phyloP scores from a whole-genome alignment of 2,113 vertebrate genomes.

The Ploceus nigricollis region DNA sequence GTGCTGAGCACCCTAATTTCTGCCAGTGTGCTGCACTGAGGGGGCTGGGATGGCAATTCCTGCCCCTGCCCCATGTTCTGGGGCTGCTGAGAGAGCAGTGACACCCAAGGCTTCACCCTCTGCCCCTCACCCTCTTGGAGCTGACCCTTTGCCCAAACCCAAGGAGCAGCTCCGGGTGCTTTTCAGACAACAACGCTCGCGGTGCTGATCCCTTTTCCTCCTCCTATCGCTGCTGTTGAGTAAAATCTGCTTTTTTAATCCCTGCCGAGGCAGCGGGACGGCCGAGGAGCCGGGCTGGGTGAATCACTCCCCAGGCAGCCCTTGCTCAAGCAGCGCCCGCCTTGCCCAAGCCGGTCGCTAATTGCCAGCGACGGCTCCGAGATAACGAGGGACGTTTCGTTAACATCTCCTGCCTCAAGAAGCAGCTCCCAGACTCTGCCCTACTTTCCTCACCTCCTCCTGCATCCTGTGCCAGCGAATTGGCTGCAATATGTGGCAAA shows the following conservation, averaged over 20 bases:
- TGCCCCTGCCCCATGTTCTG: fast-evolving
- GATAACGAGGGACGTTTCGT: not conserved
- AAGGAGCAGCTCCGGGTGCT: not conserved
- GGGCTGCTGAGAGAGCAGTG: not conserved
- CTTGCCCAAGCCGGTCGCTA: not conserved
- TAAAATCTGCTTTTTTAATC: not conserved
- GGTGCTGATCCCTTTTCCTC: not conserved
- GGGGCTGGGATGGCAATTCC: not conserved
- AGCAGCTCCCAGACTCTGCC: constrained; percentile 36
- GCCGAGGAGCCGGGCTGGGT: not conserved
- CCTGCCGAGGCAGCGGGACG: not conserved
- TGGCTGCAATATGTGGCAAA: not conserved
- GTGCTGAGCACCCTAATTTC: not conserved
- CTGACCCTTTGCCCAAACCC: not conserved
- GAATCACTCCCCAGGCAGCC: constrained; percentile 15
- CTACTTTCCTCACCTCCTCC: constrained; percentile 25
- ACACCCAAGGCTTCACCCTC: not conserved
- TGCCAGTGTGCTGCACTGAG: fast-evolving
- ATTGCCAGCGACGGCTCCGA: not conserved
- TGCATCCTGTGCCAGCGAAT: not conserved
- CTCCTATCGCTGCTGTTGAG: not conserved
- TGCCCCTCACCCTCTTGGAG: fast-evolving
- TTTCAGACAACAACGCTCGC: not conserved
- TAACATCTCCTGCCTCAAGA: not conserved
- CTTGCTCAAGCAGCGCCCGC: not conserved